phyloP scores from a whole-genome alignment of 2,888 invertebrate species.

The Machimus atricapillus region DNA sequence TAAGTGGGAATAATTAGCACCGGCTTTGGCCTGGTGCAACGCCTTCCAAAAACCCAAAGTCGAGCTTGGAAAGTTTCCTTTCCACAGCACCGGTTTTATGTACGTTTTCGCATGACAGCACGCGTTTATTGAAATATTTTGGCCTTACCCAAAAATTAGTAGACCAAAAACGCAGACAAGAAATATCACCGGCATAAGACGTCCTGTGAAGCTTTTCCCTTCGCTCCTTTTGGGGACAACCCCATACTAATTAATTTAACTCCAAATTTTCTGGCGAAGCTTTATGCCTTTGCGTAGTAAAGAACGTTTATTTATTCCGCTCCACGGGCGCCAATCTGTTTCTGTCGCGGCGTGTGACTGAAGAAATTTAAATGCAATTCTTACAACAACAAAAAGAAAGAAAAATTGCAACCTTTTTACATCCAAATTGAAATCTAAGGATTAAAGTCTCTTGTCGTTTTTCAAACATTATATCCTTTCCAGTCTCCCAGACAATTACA shows the following conservation, averaged over 20 bases:
- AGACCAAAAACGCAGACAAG: neutral
- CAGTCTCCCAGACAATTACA: neutral
- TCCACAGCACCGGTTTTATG: neutral
- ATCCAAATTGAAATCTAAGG: neutral
- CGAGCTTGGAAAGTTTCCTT: neutral
- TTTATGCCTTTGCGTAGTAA: neutral
- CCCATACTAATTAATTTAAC: neutral
- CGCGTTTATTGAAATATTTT: neutral
- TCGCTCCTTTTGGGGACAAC: neutral
- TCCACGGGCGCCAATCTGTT: neutral
- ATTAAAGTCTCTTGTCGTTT: neutral
- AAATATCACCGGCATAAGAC: neutral
- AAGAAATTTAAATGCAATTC: neutral
- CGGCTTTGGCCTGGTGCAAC: neutral
- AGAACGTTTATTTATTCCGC: neutral
- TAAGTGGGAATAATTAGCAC: neutral
- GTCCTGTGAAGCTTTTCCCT: neutral
- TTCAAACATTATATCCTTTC: neutral
- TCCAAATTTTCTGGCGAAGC: neutral
- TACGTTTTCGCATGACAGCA: conserved; percentile 8
- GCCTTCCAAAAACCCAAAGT: neutral
- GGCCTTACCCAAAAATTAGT: neutral
- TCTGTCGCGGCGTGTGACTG: neutral
- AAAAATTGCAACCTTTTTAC: neutral
- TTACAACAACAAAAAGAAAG: neutral